Conservation (phyloP, 1,140 invertebrate species). For the Pectinophora gossypiella region DNA sequence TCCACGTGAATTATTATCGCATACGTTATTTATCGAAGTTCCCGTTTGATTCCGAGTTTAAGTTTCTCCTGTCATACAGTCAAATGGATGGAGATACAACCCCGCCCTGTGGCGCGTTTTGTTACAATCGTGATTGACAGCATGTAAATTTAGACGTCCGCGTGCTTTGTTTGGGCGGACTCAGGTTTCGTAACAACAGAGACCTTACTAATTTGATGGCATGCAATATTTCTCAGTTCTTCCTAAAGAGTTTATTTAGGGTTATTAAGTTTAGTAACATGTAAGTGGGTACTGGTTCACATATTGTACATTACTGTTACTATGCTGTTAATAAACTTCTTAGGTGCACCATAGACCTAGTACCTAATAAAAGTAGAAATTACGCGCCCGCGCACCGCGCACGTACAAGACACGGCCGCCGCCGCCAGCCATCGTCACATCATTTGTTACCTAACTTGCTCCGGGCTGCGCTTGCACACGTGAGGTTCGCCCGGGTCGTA, state of each 20-base stretch:
- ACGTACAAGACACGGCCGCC: background rate
- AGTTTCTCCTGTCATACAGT: constrained; percentile 44
- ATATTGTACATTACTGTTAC: too few species aligned
- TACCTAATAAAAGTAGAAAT: background rate
- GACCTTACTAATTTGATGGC: too few species aligned
- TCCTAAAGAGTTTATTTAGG: too few species aligned
- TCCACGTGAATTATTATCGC: constrained; percentile 43
- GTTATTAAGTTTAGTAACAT: too few species aligned
- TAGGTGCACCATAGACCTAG: too few species aligned
- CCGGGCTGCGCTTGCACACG: background rate
- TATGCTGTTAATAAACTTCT: too few species aligned
- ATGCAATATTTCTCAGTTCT: too few species aligned
- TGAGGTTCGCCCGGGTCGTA: background rate
- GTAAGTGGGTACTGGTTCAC: too few species aligned
- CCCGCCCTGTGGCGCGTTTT: constrained; percentile 9
- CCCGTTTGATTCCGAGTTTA: constrained; percentile 32
- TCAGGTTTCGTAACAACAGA: too few species aligned
- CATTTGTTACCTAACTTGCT: background rate
- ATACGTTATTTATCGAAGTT: constrained; percentile 44
- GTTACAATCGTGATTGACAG: background rate
- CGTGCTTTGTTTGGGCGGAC: background rate
- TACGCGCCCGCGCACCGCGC: too few species aligned
- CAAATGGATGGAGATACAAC: constrained; percentile 22
- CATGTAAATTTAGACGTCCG: background rate
- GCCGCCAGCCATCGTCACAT: background rate